These are phyloP conservation scores for Sminthopsis crassicaudata DNA, from an alignment of 2,113 vertebrate genomes.

Conservation along the genomic window DNA sequence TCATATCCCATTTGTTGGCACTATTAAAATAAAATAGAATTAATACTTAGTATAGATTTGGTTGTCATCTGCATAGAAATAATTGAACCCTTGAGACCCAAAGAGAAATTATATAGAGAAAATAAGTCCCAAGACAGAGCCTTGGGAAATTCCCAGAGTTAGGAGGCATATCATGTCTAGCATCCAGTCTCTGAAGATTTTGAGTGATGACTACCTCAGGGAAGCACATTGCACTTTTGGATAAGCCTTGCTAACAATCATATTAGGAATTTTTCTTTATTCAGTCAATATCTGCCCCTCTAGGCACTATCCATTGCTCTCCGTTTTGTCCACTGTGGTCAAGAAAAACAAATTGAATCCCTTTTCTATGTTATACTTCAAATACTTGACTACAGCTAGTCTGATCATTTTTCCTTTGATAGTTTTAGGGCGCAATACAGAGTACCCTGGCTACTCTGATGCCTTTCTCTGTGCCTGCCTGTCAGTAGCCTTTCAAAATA, in stretches of 20 bases:
- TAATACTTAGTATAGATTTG: not conserved
- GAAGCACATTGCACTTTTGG: not conserved
- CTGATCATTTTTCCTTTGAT: not conserved
- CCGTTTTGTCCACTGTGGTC: not conserved
- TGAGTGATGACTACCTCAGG: not conserved
- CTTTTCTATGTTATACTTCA: not conserved
- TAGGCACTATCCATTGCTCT: not conserved
- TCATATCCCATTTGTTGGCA: not conserved
- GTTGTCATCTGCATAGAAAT: not conserved
- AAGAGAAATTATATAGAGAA: not conserved
- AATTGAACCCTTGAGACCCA: not conserved
- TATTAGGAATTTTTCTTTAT: not conserved
- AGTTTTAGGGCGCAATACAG: not conserved
- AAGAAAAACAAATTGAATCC: not conserved
- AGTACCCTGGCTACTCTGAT: not conserved
- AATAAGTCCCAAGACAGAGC: not conserved
- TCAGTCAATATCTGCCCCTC: not conserved
- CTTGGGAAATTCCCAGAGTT: not conserved
- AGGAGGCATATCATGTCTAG: not conserved
- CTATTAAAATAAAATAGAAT: not conserved
- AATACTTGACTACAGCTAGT: not conserved
- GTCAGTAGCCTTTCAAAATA: not conserved
- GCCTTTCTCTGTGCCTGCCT: not conserved
- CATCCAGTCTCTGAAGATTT: not conserved
- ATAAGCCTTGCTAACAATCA: not conserved